Percentiles rank a stretch among this genome's conserved stretches.
These are phyloP conservation scores for Garra rufa DNA, from an alignment of 2,113 vertebrate species.

Conservation along the genomic window DNA sequence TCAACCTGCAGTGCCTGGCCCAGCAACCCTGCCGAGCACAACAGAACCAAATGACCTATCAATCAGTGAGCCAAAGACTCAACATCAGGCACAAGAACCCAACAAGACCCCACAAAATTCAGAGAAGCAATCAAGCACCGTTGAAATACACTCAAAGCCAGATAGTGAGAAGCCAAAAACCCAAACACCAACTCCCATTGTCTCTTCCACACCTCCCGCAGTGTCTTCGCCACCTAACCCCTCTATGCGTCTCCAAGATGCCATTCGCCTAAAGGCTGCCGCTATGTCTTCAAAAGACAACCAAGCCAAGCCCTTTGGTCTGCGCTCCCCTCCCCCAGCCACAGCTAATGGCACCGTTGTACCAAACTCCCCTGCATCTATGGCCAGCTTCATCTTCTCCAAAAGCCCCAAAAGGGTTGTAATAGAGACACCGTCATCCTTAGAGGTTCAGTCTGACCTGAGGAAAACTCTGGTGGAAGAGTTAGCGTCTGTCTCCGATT, in stretches of 20 bases:
- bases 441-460: constrained; percentile 73
- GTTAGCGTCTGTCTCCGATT: constrained; percentile 76
- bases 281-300: constrained; percentile 69
- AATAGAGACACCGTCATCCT: constrained; percentile 75
- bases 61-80: background rate
- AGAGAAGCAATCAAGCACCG: background rate
- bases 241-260: constrained; percentile 83
- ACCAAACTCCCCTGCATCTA: constrained; percentile 82
- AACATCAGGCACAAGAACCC: background rate
- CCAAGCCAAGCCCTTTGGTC: constrained; percentile 58
- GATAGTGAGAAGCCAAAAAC: constrained; percentile 32
- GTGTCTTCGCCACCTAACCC: constrained; percentile 64
- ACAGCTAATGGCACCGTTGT: constrained; percentile 60
- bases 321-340: constrained; percentile 64
- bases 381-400: constrained; percentile 93
- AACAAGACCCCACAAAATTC: background rate
- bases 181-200: constrained; percentile 43
- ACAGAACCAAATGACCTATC: background rate
- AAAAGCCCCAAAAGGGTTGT: constrained; percentile 85
- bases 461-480: constrained; percentile 80
- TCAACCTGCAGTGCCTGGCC: constrained; percentile 11
- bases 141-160: background rate
- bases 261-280: constrained; percentile 84
- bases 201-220: constrained; percentile 18
- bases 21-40: background rate